Evolutionary conservation across 2,113 vertebrate genomes (phyloP), one percentile per base, ranked within the genome.

Genomic region (Mormyrus iriodes): DNA sequence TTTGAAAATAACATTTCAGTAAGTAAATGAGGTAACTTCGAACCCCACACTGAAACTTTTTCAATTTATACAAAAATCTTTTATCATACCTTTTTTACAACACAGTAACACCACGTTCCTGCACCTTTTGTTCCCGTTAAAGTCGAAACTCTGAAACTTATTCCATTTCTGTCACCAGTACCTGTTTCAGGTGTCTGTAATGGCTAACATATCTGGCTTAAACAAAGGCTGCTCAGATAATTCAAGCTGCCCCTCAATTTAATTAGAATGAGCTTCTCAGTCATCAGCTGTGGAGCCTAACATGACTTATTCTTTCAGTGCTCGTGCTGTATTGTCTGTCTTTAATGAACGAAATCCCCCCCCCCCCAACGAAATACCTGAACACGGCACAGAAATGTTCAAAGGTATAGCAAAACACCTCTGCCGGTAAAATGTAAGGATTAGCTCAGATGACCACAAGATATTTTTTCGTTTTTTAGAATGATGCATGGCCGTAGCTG

Each of bases 201-300:
- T 53, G 51, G 48, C 49, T 10, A 86, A 31, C 17, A 13, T 53
- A 24, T 86, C 85, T 53, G n/a, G 31, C 85, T 53, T 9, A 53
- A n/a, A 53, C 49, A 55, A 27, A 52, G 13, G 51, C 85, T 53
- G 13, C 51, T 13, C 31, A 31, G 31, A 84, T 48, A 53, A 86
- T 15, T 48, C 24, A 15, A 86, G 27, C 27, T 8, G 85, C n/a
- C 31, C 49, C 31, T 51, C n/a, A 53, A 51, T 84, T 48, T 84
- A 52, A 86, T 86, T 86, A 86, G 46, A 86, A 17, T 35, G n/a
- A 31, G 51, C 49, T 86, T 49, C 44, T 86, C 85, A 53, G 85
- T 39, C 51, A 19, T n/a, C 27, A 31, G 31, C 51, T n/a, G 49
- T 53, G 46, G 51, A 53, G 17, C 27, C n/a, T 35, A 86, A 24